Conservation (phyloP, 2,113 vertebrate genomes). For the Dipodomys merriami region DNA sequence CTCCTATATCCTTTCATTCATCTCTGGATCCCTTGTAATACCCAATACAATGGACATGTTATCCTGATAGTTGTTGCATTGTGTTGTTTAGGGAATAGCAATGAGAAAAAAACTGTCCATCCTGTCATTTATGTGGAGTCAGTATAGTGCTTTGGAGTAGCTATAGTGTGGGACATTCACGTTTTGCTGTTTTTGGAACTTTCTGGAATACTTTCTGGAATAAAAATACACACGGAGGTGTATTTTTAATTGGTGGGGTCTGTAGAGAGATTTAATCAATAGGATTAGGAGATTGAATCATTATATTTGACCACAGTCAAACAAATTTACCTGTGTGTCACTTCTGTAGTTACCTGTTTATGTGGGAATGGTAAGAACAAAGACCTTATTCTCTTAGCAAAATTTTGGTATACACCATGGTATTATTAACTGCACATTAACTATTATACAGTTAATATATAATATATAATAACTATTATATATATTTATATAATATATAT, state of each 20-base stretch:
- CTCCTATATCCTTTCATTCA: neutral
- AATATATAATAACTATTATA: no score
- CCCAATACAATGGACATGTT: no score
- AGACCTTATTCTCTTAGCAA: neutral
- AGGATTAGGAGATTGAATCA: neutral
- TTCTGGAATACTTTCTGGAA: no score
- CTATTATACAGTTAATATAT: neutral
- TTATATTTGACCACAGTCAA: neutral
- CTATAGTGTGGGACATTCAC: neutral
- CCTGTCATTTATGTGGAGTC: neutral
- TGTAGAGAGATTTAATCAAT: neutral
- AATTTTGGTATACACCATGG: neutral
- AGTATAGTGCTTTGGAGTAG: no score
- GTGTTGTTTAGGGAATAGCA: neutral
- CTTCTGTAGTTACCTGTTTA: neutral
- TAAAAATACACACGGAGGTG: no score
- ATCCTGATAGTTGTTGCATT: neutral
- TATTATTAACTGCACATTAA: neutral
- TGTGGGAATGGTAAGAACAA: neutral
- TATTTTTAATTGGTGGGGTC: neutral
- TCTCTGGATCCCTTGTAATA: neutral
- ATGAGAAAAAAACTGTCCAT: neutral
- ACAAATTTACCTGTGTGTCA: neutral
- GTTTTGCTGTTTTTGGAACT: neutral
- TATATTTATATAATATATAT: no score